Percentiles rank a stretch among this genome's conserved stretches.
phyloP scores from a whole-genome alignment of 2,888 invertebrate genomes.

The Coelinius sp. region DNA sequence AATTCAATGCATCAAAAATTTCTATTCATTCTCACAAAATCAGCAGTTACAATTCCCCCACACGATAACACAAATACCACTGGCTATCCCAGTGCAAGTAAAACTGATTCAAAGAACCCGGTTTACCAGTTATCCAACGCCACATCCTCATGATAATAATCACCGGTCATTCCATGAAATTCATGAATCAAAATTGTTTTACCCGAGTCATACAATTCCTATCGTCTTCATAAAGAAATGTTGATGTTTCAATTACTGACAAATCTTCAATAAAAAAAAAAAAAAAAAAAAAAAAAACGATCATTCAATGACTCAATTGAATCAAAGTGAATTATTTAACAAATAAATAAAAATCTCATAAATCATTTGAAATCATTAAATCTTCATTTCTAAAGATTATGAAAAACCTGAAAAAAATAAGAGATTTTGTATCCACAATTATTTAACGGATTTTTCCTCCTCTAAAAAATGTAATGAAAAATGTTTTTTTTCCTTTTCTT shows the following conservation, averaged over 20 bases:
- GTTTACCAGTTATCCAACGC: not conserved
- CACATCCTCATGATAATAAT: conserved; percentile 15
- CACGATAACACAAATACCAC: not conserved
- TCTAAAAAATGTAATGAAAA: not conserved
- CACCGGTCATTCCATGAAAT: not conserved
- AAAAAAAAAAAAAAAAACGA: not conserved
- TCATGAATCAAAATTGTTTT: conserved; percentile 11
- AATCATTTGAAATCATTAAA: not conserved
- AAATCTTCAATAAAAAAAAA: not conserved
- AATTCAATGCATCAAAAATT: not conserved
- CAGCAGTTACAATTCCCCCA: no score
- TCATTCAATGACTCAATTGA: not conserved
- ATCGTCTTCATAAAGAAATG: not conserved
- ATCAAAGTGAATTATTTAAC: not conserved
- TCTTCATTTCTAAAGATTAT: not conserved
- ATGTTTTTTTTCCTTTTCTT: not conserved
- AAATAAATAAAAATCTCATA: not conserved
- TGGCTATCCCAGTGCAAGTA: not conserved
- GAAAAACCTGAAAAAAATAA: not conserved
- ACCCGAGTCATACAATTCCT: not conserved
- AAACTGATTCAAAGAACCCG: not conserved
- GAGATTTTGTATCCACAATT: not conserved
- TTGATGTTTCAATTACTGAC: not conserved
- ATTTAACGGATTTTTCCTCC: not conserved
- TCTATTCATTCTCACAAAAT: no score